Evolutionary conservation across 2,113 vertebrate genomes (phyloP), one percentile per base, ranked within the genome.

Genomic region (Salvator merianae): DNA sequence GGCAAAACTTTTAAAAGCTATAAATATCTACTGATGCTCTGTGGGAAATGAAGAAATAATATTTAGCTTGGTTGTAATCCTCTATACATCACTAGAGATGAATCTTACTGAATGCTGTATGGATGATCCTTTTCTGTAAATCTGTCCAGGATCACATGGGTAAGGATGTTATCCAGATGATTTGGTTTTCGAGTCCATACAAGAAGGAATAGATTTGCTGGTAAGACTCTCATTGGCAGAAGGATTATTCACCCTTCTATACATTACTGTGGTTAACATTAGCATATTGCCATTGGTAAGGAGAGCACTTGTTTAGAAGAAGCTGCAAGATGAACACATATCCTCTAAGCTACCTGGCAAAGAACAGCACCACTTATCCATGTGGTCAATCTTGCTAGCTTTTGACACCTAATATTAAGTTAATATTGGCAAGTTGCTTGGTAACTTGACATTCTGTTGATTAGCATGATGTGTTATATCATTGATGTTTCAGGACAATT

Each of bases 251-350:
- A 30, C 36, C 32, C 59, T 30, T 40, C 28, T 80, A 20, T 10
- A 30, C 63, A 50, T 80, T 80, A 9, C 78, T 80, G 63, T 50
- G 78, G 78, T 69, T 68, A 69, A 69, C 65, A 79, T 28, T 32
- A 34, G 30, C 40, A 32, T n/a, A 43, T 6, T 69, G 20, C 63
- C 40, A 34, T 62, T 26, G 78, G 16, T 34, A 50, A 9, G 30
- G 18, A 65, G 65, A 50, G 40, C 40, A 80, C 30, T 16, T 34
- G 12, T 79, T 18, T 24, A 68, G 62, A 66, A 38, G 36, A 43
- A 66, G 43, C 22, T 65, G 28, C 40, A 62, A 26, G 59, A 9
- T 22, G 20, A 24, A 9, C 32, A 30, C 3, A 40, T 43, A 47
- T 66, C 12, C 28, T 79, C 43, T 30, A n/a, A n/a, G 8, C 28